Percentiles rank a stretch among this genome's conserved stretches.
Conservation (phyloP, 2,113 vertebrate species). For the Saccopteryx bilineata region DNA sequence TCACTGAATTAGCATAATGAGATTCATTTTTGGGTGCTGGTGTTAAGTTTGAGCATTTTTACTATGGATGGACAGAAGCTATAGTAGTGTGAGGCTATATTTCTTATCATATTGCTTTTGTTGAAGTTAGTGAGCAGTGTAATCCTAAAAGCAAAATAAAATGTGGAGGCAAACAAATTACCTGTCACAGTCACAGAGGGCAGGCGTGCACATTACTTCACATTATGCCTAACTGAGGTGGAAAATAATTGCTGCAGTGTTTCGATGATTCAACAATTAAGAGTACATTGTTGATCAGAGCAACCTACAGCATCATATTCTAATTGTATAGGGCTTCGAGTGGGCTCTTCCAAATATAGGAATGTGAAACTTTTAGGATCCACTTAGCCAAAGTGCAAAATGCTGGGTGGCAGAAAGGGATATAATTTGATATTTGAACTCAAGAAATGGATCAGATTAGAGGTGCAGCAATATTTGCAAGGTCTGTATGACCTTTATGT, state of each 20-base stretch:
- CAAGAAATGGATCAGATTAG: conserved; percentile 70
- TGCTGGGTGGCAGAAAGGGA: conserved; percentile 50
- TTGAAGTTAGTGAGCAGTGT: conserved; percentile 57
- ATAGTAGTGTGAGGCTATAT: conserved; percentile 49
- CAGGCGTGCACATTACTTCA: conserved; percentile 60
- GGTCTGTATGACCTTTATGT: conserved; percentile 71
- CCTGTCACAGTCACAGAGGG: conserved; percentile 42
- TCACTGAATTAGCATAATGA: conserved; percentile 66
- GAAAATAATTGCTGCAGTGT: conserved; percentile 56
- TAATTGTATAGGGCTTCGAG: conserved; percentile 57
- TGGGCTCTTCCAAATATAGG: conserved; percentile 24
- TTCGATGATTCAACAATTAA: conserved; percentile 72
- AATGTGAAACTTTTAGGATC: conserved; percentile 39
- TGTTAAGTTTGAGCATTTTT: conserved; percentile 66
- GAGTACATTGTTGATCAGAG: conserved; percentile 16
- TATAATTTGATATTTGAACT: conserved; percentile 71
- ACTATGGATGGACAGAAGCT: conserved; percentile 54
- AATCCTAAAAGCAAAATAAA: conserved; percentile 62
- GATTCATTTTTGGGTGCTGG: conserved; percentile 49
- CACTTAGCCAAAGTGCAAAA: conserved; percentile 53
- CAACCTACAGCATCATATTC: background rate
- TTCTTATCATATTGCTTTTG: conserved; percentile 72
- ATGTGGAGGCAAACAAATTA: conserved; percentile 36
- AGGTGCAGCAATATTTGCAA: conserved; percentile 63
- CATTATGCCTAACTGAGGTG: conserved; percentile 62